Evolutionary conservation across 2,113 vertebrate species (phyloP).

Genomic region (Eclectus roratus): DNA sequence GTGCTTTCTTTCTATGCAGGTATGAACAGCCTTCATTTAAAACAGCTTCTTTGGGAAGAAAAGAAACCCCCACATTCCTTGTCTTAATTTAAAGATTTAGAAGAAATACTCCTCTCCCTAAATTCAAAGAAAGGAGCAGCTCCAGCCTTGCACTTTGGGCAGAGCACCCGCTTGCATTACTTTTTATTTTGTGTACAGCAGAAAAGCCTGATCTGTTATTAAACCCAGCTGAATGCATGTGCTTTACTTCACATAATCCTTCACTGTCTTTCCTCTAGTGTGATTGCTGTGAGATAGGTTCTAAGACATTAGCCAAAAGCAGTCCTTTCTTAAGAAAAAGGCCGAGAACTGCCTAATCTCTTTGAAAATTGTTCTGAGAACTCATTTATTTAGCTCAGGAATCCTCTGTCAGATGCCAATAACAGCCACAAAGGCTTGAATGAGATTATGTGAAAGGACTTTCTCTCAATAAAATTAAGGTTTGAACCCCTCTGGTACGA

Average conservation of each 20-base stretch:
- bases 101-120: not conserved
- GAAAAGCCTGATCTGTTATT: not conserved
- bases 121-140: not conserved
- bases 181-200: not conserved
- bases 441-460: not conserved
- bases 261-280: not conserved
- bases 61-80: not conserved
- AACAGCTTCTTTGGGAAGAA: not conserved
- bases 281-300: not conserved
- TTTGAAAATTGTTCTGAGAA: not conserved
- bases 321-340: not conserved
- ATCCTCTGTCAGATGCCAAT: slow-evolving; percentile 23
- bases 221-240: not conserved
- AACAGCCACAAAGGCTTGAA: not conserved
- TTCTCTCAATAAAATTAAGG: not conserved
- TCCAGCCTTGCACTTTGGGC: not conserved
- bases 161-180: not conserved
- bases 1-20: not conserved
- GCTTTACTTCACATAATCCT: not conserved
- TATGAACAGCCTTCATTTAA: not conserved
- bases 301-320: not conserved
- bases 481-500: not conserved
- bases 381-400: slow-evolving; percentile 13
- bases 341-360: not conserved
- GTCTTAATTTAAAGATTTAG: not conserved